phyloP scores from a whole-genome alignment of 2,888 invertebrate genomes.

The Dryocosmus kuriphilus region DNA sequence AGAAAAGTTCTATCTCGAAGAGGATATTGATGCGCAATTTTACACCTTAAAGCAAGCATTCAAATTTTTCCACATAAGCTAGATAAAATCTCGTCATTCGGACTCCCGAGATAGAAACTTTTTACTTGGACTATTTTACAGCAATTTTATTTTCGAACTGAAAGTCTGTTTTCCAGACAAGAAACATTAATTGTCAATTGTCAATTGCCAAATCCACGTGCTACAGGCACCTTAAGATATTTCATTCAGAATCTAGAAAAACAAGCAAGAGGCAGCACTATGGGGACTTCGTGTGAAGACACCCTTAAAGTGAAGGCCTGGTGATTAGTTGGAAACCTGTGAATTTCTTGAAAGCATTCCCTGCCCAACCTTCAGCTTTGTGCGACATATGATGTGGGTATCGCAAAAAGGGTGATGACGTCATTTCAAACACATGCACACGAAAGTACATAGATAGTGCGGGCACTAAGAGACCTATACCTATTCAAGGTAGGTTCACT shows the following conservation, averaged over 20 bases:
- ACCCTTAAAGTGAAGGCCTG: constrained; percentile 56
- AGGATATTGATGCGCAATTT: too few species aligned
- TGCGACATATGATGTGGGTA: constrained; percentile 69
- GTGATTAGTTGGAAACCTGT: constrained; percentile 62
- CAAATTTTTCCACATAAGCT: too few species aligned
- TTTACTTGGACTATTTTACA: too few species aligned
- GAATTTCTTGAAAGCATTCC: constrained; percentile 58
- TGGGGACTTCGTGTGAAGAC: constrained; percentile 54
- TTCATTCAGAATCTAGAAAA: neutral
- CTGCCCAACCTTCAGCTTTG: constrained; percentile 49
- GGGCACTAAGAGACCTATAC: constrained; percentile 50
- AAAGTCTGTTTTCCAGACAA: too few species aligned
- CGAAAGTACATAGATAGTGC: constrained; percentile 43
- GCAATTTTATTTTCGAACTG: too few species aligned
- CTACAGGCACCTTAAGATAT: neutral
- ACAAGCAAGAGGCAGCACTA: constrained; percentile 45
- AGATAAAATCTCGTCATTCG: too few species aligned
- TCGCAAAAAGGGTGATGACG: constrained; percentile 65
- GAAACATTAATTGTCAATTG: neutral
- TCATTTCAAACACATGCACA: constrained; percentile 58
- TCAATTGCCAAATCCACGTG: neutral
- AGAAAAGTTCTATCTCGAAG: too few species aligned
- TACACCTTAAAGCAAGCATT: too few species aligned
- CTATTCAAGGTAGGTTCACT: constrained; percentile 47
- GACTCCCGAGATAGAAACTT: too few species aligned